A percentile compares a stretch with the other conserved stretches of the same genome.
phyloP scores from a whole-genome alignment of 1,140 invertebrate species.

The Araneus ventricosus region DNA sequence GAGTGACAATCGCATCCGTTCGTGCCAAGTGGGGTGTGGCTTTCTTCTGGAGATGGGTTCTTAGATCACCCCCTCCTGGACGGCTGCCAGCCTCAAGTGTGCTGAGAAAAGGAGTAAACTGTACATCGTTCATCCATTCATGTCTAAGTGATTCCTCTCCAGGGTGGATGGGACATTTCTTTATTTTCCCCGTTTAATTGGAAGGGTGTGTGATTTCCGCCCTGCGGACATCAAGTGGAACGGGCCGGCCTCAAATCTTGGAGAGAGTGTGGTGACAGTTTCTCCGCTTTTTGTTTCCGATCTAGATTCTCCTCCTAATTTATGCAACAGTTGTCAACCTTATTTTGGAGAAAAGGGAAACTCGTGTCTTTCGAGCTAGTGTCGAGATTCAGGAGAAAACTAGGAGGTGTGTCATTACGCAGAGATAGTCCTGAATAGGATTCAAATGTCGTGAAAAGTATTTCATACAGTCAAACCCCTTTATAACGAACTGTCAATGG shows the following conservation, averaged over 20 bases:
- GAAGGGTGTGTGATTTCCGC: conserved; percentile 16
- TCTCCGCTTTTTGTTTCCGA: neutral
- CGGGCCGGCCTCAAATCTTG: neutral
- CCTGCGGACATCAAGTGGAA: conserved; percentile 20
- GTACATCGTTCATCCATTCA: conserved; percentile 60
- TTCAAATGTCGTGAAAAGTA: too few species aligned
- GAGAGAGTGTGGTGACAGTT: too few species aligned
- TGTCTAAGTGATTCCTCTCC: conserved; percentile 47
- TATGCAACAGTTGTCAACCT: conserved; percentile 1
- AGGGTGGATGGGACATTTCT: conserved; percentile 26
- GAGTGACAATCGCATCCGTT: conserved; percentile 29
- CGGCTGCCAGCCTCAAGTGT: conserved; percentile 4
- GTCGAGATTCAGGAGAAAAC: too few species aligned
- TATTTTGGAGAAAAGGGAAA: too few species aligned
- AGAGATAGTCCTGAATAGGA: too few species aligned
- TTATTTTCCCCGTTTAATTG: conserved; percentile 1
- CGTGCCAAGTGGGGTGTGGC: conserved; percentile 47
- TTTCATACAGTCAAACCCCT: too few species aligned
- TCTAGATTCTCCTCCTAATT: neutral
- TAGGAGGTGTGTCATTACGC: too few species aligned
- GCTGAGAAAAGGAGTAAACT: conserved; percentile 20
- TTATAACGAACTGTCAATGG: too few species aligned
- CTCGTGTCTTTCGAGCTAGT: too few species aligned
- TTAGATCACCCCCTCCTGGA: conserved; percentile 39
- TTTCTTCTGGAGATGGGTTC: neutral